These are phyloP conservation scores for Rapana venosa DNA, from an alignment of 2,888 invertebrate genomes.

Conservation along the genomic window DNA sequence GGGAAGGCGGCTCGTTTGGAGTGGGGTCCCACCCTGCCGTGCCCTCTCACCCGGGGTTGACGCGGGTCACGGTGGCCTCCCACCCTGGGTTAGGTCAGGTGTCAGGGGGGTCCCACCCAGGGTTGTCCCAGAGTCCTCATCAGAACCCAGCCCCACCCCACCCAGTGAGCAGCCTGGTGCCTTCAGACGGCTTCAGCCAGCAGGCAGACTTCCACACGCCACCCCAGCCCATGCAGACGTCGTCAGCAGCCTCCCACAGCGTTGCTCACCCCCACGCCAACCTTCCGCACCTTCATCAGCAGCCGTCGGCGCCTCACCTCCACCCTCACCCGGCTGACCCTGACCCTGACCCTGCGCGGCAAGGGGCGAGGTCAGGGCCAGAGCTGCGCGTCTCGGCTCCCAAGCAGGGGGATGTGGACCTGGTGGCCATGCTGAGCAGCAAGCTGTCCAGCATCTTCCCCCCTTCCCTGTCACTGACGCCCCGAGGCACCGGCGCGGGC, in stretches of 20 bases:
- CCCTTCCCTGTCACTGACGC: constrained; percentile 73
- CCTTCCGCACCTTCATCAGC: background rate
- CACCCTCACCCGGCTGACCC: background rate
- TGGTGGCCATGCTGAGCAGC: constrained; percentile 65
- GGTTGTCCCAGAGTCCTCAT: background rate
- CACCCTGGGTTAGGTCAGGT: background rate
- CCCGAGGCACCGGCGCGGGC: constrained; percentile 75
- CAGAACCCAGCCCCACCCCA: background rate
- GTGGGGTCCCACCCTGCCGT: background rate
- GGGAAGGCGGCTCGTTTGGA: constrained; percentile 1
- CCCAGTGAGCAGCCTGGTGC: background rate
- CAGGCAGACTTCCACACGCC: background rate
- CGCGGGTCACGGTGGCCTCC: background rate
- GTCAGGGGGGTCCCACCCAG: background rate
- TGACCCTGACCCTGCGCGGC: background rate
- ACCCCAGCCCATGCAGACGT: background rate
- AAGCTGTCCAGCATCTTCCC: constrained; percentile 71
- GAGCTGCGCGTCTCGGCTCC: constrained; percentile 39
- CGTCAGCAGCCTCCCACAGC: background rate
- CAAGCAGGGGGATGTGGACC: constrained; percentile 53
- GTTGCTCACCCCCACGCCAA: background rate
- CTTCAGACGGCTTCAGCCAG: background rate
- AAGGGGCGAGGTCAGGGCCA: background rate
- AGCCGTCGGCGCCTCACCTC: background rate
- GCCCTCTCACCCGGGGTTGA: background rate